Evolutionary conservation across 2,113 vertebrate genomes (phyloP), one percentile per base, ranked within the genome.

Genomic region (Odocoileus hemionus): DNA sequence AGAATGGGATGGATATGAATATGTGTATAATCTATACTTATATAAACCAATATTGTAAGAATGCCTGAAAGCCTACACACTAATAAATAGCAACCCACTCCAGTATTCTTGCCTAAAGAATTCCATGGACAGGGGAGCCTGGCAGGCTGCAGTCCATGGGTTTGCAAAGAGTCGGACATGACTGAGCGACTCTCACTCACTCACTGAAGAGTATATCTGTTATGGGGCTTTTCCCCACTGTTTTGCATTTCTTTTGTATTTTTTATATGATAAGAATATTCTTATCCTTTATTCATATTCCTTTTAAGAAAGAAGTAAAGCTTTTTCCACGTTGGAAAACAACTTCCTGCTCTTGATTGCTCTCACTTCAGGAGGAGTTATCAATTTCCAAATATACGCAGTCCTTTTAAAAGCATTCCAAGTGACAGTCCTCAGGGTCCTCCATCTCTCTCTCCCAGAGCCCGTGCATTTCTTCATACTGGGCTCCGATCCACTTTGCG

Each of bases 301-400:
- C 26, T 88, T 92, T 74, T n/a, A 52, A 91, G 84, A 92, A 96
- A 28, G 25, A 30, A 90, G 47, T 50, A 64, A 96, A 95, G 45
- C 58, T 26, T 17, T 88, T 96, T 96, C 45, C 57, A 82, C 67
- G 95, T 94, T 54, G 26, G 33, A 95, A 97, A 91, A 79, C 79
- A 90, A 90, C 57, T 88, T 89, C 61, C 55, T 88, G 39, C 17
- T 89, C 70, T 47, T 96, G 83, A 95, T 95, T 86, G 39, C 58
- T 91, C 89, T 85, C 33, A 57, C 47, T 93, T 84, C 16, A 95
- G 79, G 50, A 95, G 47, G 52, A 57, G 52, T 80, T 84, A 79
- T 45, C 85, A 11, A 67, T 94, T 91, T 88, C 21, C 57, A 78
- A 39, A 52, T 36, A 33, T 23, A 21, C 1, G 0, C 52, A 36